These are phyloP conservation scores for Rutpela maculata DNA, from an alignment of 2,888 invertebrate genomes.

Conservation along the genomic window DNA sequence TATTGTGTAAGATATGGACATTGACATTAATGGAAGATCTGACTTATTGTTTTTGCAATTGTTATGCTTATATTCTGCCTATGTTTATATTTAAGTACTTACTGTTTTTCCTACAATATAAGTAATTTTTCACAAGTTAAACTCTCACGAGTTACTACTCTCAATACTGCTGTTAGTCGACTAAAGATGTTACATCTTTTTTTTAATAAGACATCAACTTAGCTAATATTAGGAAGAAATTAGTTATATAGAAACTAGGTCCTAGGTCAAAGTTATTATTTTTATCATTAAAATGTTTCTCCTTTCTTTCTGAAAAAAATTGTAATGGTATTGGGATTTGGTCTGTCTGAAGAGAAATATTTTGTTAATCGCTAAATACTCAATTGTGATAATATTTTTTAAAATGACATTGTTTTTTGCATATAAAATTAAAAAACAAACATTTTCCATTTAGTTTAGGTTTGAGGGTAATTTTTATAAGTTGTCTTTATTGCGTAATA, in stretches of 20 bases:
- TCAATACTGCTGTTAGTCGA: neutral
- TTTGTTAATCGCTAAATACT: slow-evolving; percentile 44
- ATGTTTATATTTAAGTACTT: too few relatives aligned
- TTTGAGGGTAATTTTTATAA: neutral
- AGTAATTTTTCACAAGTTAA: too few relatives aligned
- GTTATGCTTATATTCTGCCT: too few relatives aligned
- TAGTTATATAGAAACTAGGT: neutral
- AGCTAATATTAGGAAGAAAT: neutral
- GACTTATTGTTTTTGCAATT: too few relatives aligned
- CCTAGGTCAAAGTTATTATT: too few relatives aligned
- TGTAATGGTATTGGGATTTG: too few relatives aligned
- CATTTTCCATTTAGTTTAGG: neutral
- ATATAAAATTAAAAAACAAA: slow-evolving; percentile 7
- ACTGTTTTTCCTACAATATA: too few relatives aligned
- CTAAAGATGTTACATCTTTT: neutral
- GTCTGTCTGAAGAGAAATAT: neutral
- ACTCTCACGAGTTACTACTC: too few relatives aligned
- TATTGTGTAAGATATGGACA: too few relatives aligned
- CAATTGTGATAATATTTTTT: slow-evolving; percentile 49
- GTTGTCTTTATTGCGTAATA: neutral
- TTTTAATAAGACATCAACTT: neutral
- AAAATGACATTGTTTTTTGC: slow-evolving; percentile 4
- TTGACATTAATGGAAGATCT: too few relatives aligned
- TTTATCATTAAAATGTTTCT: too few relatives aligned
- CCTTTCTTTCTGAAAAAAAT: neutral